Conservation (phyloP, 2,113 vertebrate species). For the Scomber colias region DNA sequence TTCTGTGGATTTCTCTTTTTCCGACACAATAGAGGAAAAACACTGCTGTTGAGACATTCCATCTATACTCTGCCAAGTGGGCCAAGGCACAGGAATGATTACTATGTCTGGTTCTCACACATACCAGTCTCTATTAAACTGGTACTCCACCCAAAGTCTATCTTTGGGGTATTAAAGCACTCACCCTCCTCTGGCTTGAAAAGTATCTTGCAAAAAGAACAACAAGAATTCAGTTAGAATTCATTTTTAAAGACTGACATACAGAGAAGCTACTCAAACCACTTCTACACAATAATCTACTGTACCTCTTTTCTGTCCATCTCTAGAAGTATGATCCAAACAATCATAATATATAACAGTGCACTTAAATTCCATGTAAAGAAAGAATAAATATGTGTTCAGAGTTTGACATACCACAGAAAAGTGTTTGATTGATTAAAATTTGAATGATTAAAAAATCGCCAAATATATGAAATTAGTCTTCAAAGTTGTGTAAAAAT, state of each 20-base stretch:
- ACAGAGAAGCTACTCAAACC: too few species aligned
- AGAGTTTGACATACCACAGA: too few species aligned
- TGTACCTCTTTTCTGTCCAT: too few species aligned
- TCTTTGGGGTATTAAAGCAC: constrained; percentile 3
- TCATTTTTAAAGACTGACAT: not conserved
- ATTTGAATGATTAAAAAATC: too few species aligned
- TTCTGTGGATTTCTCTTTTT: not conserved
- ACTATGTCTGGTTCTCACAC: constrained; percentile 20
- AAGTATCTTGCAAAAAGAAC: not conserved
- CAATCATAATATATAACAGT: too few species aligned
- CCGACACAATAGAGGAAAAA: constrained; percentile 25
- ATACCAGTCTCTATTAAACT: not conserved
- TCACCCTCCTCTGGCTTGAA: not conserved
- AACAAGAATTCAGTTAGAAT: constrained; percentile 1
- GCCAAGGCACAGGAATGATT: not conserved
- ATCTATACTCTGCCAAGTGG: constrained; percentile 32
- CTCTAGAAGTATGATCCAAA: too few species aligned
- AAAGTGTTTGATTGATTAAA: too few species aligned
- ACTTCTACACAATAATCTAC: too few species aligned
- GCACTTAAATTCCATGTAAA: too few species aligned
- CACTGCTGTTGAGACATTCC: constrained; percentile 3
- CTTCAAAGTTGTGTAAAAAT: too few species aligned
- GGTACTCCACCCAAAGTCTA: constrained; percentile 2
- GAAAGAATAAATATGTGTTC: too few species aligned
- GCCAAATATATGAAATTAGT: too few species aligned